Base-by-base conservation (phyloP, 2,797 vertebrate genomes). In the Brachymystax lenok region DNA sequence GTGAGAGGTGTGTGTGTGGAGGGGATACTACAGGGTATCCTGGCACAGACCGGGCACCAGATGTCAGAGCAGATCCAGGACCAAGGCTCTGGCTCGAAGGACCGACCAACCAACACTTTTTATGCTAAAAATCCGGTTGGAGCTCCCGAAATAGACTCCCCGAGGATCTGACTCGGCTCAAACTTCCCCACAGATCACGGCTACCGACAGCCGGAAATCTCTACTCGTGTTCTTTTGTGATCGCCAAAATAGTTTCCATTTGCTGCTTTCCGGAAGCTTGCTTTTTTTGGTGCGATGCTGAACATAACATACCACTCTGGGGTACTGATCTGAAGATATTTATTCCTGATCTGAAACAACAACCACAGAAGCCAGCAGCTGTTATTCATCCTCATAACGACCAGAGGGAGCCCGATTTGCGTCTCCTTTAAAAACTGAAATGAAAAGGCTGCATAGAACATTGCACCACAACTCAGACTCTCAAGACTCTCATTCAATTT, bases 31-130 rank as follows among this genome's bases (percentile, higher is more conserved):
- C 86, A 74, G 91, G 91, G 91, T 87, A 90, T 93, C 90, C 91
- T 94, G 94, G 93, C 93, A 94, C 88, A 87, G 79, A 84, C 85
- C 82, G 91, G 92, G 92, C 91, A 93, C 93, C 94, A 95, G 94
- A 94, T 94, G 94, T 94, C 94, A 89, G 89, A 46, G 40, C 73
- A 66, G 68, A 79, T n/a, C 83, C 89, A 87, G 83, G 87, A 93
- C 88, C 89, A 90, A 46, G 40, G 87, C 92, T 92, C 91, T 80
- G 90, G 3, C 63, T 64, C 81, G 17, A 21, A 59, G 6, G 17
- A 7, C 56, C 87, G 92, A 92, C 92, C 91, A 91, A 91, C 88
- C 89, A 79, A 90, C 91, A 92, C 91, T 90, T 92, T 90, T 90
- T 88, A 77, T 73, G 85, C 91, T 90, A 82, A 90, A 91, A 92